phyloP scores from a whole-genome alignment of 1,140 invertebrate species.

The Brachionus calyciflorus region DNA sequence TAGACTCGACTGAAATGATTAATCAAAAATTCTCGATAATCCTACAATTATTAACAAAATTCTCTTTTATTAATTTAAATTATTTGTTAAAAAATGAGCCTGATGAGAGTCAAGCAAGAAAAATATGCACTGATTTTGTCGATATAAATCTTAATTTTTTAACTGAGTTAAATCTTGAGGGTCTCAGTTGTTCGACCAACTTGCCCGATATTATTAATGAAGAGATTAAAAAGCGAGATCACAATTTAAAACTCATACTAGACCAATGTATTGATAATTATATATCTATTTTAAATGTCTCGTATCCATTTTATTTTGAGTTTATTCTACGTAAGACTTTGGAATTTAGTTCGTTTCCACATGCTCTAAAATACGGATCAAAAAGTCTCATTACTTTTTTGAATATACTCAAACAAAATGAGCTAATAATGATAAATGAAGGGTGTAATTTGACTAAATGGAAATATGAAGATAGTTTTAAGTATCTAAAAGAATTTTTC shows the following conservation, averaged over 20 bases:
- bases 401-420: slow-evolving; percentile 39
- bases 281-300: slow-evolving; percentile 26
- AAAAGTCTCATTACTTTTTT: neutral
- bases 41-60: slow-evolving; percentile 32
- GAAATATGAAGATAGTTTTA: slow-evolving; percentile 7
- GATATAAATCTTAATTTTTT: slow-evolving; percentile 31
- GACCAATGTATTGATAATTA: slow-evolving; percentile 45
- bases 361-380: slow-evolving; percentile 12
- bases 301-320: slow-evolving; percentile 26
- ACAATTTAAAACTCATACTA: slow-evolving; percentile 23
- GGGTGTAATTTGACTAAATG: neutral
- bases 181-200: neutral
- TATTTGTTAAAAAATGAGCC: slow-evolving; percentile 16
- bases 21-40: slow-evolving; percentile 46
- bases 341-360: neutral
- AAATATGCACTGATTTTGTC: slow-evolving; percentile 39
- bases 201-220: neutral
- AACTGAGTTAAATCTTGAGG: slow-evolving; percentile 18
- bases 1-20: slow-evolving; percentile 39
- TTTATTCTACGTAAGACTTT: neutral
- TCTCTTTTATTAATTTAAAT: slow-evolving; percentile 44
- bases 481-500: slow-evolving; percentile 34
- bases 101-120: neutral
- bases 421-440: slow-evolving; percentile 5
- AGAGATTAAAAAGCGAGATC: slow-evolving; percentile 2